Base-by-base conservation (phyloP, 2,888 invertebrate genomes). In the Drosophila ustulata region DNA sequence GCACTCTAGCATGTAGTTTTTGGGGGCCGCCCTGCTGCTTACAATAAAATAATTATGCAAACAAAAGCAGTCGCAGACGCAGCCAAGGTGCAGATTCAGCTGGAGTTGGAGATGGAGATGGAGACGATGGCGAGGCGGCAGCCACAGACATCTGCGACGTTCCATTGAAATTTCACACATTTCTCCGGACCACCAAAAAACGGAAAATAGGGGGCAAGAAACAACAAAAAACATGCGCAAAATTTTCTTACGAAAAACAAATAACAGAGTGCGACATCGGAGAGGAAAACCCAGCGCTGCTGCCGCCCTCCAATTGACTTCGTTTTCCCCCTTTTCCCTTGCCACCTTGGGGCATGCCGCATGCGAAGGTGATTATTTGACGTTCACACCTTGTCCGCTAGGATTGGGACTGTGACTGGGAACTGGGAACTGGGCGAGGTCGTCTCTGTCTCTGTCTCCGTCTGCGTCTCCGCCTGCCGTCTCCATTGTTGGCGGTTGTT, bases 41-140 rank as follows among this genome's bases (percentile, higher is more conserved):
- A 75, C 75, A 84, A 84, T 85, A 80, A 84, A 83, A 85, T 84
- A 87, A 84, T 85, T 87, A 87, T 87, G 85, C 82, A 85, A 83
- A 82, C 85, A 82, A 68, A 73, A 65, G 75, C 61, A 65, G 45
- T 57, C 55, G 32, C 64, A 61, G 53, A 49, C 58, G 59, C 30
- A 32, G 41, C 32, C 1, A 46, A 28, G 43, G 11, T 43, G 55
- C 28, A 45, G 49, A 56, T 11, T n/a, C 9, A 41, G 25, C 11
- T 11, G 26, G n/a, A 46, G 39, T 6, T 7, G 50, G 50, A 32
- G 23, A 3, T 4, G 4, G 13, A 9, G 34, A 34, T 0, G n/a
- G 9, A 26, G 46, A 39, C 18, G 51, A 7, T 25, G 57, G 59
- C 34, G 30, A 63, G 51, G 72, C 82, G 66, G 46, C 66, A 63